Evolutionary conservation across 1,140 invertebrate genomes (phyloP).

Genomic region (Formica selysi): DNA sequence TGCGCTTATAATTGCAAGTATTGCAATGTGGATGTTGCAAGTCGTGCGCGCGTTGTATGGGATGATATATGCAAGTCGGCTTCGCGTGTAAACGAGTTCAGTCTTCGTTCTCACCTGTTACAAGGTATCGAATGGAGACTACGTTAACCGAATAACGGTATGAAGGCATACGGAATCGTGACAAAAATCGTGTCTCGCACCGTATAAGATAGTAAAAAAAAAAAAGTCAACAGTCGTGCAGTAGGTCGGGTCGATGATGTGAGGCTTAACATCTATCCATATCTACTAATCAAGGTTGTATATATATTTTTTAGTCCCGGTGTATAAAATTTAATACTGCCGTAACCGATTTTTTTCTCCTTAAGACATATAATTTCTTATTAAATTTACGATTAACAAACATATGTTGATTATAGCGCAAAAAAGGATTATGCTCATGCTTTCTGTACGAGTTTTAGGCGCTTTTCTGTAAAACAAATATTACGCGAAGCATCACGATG

Average conservation of each 20-base stretch:
- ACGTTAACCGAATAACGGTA: conserved; percentile 71
- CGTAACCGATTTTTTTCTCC: background rate
- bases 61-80: conserved; percentile 56
- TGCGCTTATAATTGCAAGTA: background rate
- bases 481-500: conserved; percentile 37
- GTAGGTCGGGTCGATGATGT: conserved; percentile 9
- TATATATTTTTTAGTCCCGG: background rate
- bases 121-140: conserved; percentile 54
- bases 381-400: background rate
- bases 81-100: conserved; percentile 67
- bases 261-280: background rate
- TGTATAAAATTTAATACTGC: background rate
- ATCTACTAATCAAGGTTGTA: background rate
- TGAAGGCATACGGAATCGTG: conserved; percentile 25
- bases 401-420: conserved; percentile 23
- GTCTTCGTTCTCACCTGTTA: conserved; percentile 63
- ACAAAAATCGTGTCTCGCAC: conserved; percentile 66
- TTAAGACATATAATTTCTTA: background rate
- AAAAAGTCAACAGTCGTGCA: conserved; percentile 10
- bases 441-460: too few species aligned
- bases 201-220: conserved; percentile 7
- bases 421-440: background rate
- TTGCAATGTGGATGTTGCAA: conserved; percentile 7
- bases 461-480: conserved; percentile 26
- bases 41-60: conserved; percentile 18